Conservation (phyloP, 2,113 vertebrate genomes). For the Dasyornis broadbenti region DNA sequence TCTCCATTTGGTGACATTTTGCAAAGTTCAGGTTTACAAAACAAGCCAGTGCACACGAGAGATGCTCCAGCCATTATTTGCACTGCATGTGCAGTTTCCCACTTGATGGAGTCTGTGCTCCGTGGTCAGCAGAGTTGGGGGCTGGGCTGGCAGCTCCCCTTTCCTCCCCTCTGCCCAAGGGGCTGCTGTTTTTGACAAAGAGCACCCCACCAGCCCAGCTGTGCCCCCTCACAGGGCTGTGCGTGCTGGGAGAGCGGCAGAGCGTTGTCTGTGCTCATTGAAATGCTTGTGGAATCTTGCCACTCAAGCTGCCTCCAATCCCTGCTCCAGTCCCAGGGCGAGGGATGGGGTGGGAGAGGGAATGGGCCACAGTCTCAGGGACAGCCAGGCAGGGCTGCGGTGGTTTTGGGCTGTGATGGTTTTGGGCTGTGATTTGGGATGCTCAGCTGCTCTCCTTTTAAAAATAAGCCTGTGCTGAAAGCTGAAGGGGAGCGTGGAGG, state of each 20-base stretch:
- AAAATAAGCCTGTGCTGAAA: not conserved
- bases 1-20: conserved; percentile 67
- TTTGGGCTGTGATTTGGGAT: not conserved
- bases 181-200: not conserved
- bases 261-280: fast-evolving
- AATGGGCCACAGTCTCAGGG: fast-evolving
- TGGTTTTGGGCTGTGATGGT: fast-evolving
- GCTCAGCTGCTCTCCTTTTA: not conserved
- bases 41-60: not conserved
- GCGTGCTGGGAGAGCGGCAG: fast-evolving
- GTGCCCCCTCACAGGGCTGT: fast-evolving
- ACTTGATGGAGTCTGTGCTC: not conserved
- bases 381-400: not conserved
- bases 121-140: fast-evolving
- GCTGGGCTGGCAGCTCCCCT: no score
- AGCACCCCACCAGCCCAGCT: not conserved
- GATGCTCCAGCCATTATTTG: not conserved
- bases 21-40: conserved; percentile 73
- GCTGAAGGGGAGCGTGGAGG: not conserved
- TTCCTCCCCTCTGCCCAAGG: not conserved
- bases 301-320: not conserved
- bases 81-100: fast-evolving
- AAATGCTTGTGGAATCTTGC: not conserved
- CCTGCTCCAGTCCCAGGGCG: not conserved
- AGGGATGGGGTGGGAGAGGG: not conserved